These are phyloP conservation scores for Xanthorhoe designata DNA, from an alignment of 2,888 invertebrate species.

Conservation along the genomic window DNA sequence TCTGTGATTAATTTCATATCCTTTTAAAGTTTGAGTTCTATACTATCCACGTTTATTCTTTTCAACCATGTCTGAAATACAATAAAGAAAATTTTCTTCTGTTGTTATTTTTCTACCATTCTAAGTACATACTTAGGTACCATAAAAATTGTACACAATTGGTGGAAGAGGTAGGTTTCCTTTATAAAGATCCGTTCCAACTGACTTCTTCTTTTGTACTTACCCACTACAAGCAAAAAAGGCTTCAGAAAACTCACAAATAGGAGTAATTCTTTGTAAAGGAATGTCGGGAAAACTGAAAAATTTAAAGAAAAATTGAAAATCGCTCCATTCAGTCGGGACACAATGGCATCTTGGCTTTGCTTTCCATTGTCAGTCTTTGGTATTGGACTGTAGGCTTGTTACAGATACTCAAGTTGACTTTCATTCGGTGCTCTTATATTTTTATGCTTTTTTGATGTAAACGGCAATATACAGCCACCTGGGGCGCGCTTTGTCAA, in stretches of 20 bases:
- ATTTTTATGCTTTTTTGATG: too few relatives aligned
- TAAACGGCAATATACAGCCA: too few relatives aligned
- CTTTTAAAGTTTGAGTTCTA: too few relatives aligned
- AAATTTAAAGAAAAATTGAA: slow-evolving; percentile 24
- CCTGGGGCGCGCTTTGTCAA: too few relatives aligned
- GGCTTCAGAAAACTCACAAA: slow-evolving; percentile 15
- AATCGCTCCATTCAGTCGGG: slow-evolving; percentile 17
- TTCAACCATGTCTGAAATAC: too few relatives aligned
- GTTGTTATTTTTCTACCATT: too few relatives aligned
- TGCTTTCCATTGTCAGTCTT: slow-evolving; percentile 17
- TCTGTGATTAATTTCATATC: too few relatives aligned
- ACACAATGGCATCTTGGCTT: slow-evolving; percentile 30
- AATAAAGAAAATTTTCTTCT: too few relatives aligned
- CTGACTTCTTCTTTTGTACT: background rate
- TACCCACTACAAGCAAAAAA: slow-evolving; percentile 1
- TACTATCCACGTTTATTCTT: too few relatives aligned
- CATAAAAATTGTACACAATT: background rate
- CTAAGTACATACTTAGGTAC: too few relatives aligned
- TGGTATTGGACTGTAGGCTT: slow-evolving; percentile 16
- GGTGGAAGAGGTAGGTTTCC: background rate
- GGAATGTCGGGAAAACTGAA: slow-evolving; percentile 27
- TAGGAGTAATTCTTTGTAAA: slow-evolving; percentile 20
- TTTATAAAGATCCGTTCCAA: slow-evolving; percentile 1
- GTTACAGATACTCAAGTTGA: slow-evolving; percentile 1
- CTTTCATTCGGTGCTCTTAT: too few relatives aligned